phyloP scores from a whole-genome alignment of 1,140 invertebrate species.

The Solen grandis region DNA sequence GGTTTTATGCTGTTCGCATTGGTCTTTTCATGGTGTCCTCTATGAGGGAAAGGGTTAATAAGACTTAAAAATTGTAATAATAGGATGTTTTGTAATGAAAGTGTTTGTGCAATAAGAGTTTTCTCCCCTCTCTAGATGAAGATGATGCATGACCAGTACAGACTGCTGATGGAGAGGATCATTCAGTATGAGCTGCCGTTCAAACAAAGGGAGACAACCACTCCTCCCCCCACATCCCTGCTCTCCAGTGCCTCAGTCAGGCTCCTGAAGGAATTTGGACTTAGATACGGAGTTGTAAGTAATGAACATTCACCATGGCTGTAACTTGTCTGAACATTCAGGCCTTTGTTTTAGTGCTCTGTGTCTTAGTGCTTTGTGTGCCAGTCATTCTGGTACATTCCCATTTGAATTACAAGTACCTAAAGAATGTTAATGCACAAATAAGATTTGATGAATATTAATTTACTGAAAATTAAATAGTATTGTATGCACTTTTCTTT shows the following conservation, averaged over 20 bases:
- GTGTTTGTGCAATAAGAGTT: no score
- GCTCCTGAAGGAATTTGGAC: slow-evolving; percentile 73
- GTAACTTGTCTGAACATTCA: background rate
- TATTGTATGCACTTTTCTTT: no score
- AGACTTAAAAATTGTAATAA: no score
- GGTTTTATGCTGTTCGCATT: no score
- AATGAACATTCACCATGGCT: background rate
- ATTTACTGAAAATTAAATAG: no score
- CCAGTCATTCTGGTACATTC: background rate
- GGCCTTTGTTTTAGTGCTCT: background rate
- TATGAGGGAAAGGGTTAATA: no score
- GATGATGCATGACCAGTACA: slow-evolving; percentile 70
- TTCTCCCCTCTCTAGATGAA: no score
- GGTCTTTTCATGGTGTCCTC: no score
- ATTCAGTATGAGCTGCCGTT: slow-evolving; percentile 73
- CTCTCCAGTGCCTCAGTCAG: slow-evolving; percentile 71
- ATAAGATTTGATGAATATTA: no score
- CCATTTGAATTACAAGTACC: background rate
- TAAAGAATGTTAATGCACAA: background rate
- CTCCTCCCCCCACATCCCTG: slow-evolving; percentile 50
- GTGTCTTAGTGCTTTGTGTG: background rate
- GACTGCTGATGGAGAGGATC: slow-evolving; percentile 68
- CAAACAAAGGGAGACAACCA: slow-evolving; percentile 57
- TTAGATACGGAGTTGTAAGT: slow-evolving; percentile 77
- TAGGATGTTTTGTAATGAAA: no score